A percentile compares a stretch with the other conserved stretches of the same genome.
These are phyloP conservation scores for Eremobia ochroleuca DNA, from an alignment of 2,888 invertebrate genomes.

Conservation along the genomic window DNA sequence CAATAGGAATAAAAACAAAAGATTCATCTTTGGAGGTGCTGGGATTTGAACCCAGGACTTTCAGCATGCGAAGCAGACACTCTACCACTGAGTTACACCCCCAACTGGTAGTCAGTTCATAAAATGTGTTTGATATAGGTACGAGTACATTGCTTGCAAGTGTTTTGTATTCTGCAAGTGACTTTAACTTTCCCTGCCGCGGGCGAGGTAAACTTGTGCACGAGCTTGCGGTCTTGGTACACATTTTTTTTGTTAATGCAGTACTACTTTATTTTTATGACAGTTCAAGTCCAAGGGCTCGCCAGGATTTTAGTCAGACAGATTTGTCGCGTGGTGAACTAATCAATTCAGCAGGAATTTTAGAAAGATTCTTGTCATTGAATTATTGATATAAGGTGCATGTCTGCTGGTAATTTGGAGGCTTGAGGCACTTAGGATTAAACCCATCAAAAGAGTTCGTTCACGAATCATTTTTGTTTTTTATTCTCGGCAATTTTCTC, in stretches of 20 bases:
- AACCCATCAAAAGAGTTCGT: background rate
- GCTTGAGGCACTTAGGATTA: background rate
- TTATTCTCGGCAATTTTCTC: background rate
- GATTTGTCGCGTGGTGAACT: background rate
- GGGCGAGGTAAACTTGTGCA: constrained; percentile 12
- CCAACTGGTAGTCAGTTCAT: constrained; percentile 47
- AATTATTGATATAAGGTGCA: background rate
- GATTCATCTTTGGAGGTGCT: constrained; percentile 87
- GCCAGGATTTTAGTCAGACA: background rate
- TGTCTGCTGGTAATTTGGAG: background rate
- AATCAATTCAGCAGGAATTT: background rate
- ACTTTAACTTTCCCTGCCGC: constrained; percentile 54
- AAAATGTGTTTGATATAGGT: constrained; percentile 32
- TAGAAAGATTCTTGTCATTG: background rate
- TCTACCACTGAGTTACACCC: constrained; percentile 91
- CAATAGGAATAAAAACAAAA: background rate
- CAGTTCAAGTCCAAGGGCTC: background rate
- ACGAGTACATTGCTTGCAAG: constrained; percentile 18
- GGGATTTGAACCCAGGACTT: constrained; percentile 93
- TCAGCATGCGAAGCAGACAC: constrained; percentile 93
- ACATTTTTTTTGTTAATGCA: background rate
- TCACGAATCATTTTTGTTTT: background rate
- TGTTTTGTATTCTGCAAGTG: constrained; percentile 48
- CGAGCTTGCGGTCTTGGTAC: background rate
- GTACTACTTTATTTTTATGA: background rate